Evolutionary conservation across 2,888 invertebrate genomes (phyloP).

Genomic region (Flabesymbios commensalis): DNA sequence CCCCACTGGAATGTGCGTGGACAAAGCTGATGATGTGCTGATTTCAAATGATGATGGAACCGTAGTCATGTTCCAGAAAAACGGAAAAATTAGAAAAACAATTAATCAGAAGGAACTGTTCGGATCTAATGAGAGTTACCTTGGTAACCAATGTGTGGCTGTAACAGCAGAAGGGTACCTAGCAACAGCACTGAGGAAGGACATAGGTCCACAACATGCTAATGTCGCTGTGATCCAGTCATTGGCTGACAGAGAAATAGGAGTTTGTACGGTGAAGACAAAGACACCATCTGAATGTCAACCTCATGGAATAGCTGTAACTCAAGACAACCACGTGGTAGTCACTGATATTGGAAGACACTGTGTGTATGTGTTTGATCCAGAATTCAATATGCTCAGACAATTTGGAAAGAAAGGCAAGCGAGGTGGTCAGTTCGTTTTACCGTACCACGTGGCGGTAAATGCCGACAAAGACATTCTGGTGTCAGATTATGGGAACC

Average conservation of each 20-base stretch:
- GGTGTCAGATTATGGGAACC: slow-evolving; percentile 63
- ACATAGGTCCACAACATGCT: slow-evolving; percentile 55
- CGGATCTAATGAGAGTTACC: slow-evolving; percentile 4
- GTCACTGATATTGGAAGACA: slow-evolving; percentile 66
- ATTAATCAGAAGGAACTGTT: slow-evolving; percentile 33
- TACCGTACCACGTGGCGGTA: slow-evolving; percentile 65
- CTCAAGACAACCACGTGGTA: slow-evolving; percentile 62
- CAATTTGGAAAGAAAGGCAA: slow-evolving; percentile 62
- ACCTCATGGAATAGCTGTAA: slow-evolving; percentile 54
- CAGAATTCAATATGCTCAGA: slow-evolving; percentile 62
- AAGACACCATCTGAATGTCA: slow-evolving; percentile 29
- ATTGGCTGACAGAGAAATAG: slow-evolving; percentile 14
- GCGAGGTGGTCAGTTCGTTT: slow-evolving; percentile 62
- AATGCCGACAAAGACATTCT: slow-evolving; percentile 63
- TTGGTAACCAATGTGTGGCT: slow-evolving; percentile 61
- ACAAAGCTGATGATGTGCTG: slow-evolving; percentile 19
- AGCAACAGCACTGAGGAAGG: slow-evolving; percentile 64
- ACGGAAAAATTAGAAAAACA: slow-evolving; percentile 62
- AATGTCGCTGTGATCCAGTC: slow-evolving; percentile 13
- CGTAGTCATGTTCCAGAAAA: slow-evolving; percentile 26
- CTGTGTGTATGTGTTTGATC: slow-evolving; percentile 62
- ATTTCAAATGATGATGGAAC: slow-evolving; percentile 26
- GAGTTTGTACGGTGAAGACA: slow-evolving; percentile 36
- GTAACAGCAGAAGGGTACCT: slow-evolving; percentile 62
- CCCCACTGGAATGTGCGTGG: slow-evolving; percentile 6